Percentiles rank a stretch among this genome's conserved stretches.
These are phyloP conservation scores for Corythornis vintsioides DNA, from an alignment of 2,113 vertebrate species.

Conservation along the genomic window DNA sequence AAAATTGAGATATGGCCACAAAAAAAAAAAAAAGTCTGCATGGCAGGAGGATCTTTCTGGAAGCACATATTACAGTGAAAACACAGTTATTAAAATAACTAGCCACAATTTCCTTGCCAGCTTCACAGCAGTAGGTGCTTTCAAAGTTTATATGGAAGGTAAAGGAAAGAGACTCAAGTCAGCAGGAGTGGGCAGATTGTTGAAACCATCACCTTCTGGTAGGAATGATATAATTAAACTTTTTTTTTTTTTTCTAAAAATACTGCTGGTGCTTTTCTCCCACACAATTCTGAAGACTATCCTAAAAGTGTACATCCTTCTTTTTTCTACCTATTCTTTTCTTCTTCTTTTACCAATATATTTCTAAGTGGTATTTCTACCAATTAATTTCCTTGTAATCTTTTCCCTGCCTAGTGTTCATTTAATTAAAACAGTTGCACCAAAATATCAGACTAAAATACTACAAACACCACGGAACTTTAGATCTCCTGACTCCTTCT, in stretches of 20 bases:
- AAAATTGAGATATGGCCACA: slow-evolving; percentile 68
- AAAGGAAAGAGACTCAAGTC: neutral
- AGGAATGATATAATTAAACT: neutral
- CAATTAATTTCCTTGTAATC: neutral
- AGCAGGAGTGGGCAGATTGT: neutral
- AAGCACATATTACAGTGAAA: neutral
- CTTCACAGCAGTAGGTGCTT: neutral
- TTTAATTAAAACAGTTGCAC: neutral
- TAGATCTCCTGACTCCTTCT: neutral
- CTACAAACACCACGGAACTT: neutral
- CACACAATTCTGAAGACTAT: neutral
- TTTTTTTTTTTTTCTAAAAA: neutral
- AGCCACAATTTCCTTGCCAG: neutral
- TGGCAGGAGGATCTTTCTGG: neutral
- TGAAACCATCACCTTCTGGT: neutral
- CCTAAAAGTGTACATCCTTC: neutral
- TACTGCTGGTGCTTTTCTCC: neutral
- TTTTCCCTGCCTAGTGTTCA: neutral
- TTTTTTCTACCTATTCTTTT: neutral
- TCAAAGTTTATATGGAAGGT: neutral
- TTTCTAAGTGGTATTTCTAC: neutral
- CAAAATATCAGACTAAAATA: neutral
- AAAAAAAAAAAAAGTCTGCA: slow-evolving; percentile 45
- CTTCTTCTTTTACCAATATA: neutral
- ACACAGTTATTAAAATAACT: neutral